phyloP scores from a whole-genome alignment of 92 coral and sea anemone species.

The Anthopleura xanthogrammica region DNA sequence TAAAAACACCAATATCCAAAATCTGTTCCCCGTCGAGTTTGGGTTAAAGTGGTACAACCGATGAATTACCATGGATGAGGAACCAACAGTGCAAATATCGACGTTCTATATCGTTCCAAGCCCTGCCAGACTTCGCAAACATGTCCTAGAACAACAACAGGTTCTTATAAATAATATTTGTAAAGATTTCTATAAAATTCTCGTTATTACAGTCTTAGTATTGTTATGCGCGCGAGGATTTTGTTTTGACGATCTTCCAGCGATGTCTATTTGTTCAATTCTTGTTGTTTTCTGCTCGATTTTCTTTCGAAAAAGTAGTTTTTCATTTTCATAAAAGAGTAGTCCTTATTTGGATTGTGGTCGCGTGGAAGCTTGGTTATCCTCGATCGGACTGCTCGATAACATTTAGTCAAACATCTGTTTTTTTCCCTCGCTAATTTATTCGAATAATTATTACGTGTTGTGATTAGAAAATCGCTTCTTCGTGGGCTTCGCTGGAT shows the following conservation, averaged over 20 bases:
- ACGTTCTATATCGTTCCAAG: constrained; percentile 21
- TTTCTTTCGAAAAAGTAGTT: background rate
- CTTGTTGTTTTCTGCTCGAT: background rate
- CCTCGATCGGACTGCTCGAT: constrained; percentile 12
- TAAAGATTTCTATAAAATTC: background rate
- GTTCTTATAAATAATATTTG: background rate
- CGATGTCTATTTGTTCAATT: background rate
- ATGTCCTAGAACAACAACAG: background rate
- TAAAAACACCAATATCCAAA: background rate
- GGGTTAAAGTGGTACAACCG: background rate
- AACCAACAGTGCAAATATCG: constrained; percentile 7
- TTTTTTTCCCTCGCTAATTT: constrained; percentile 21
- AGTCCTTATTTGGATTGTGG: constrained; percentile 31
- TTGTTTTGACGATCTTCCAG: background rate
- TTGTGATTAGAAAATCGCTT: constrained; percentile 13
- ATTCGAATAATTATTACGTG: constrained; percentile 23
- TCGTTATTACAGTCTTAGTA: background rate
- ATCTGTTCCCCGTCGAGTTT: constrained; percentile 11
- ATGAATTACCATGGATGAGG: background rate
- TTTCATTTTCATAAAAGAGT: background rate
- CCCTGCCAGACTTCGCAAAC: background rate
- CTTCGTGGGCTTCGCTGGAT: background rate
- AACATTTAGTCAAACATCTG: constrained; percentile 26
- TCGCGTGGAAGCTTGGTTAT: background rate
- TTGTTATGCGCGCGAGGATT: background rate